These are phyloP conservation scores for Gambusia yucatana DNA, from an alignment of 2,797 vertebrate species.

Conservation along the genomic window DNA sequence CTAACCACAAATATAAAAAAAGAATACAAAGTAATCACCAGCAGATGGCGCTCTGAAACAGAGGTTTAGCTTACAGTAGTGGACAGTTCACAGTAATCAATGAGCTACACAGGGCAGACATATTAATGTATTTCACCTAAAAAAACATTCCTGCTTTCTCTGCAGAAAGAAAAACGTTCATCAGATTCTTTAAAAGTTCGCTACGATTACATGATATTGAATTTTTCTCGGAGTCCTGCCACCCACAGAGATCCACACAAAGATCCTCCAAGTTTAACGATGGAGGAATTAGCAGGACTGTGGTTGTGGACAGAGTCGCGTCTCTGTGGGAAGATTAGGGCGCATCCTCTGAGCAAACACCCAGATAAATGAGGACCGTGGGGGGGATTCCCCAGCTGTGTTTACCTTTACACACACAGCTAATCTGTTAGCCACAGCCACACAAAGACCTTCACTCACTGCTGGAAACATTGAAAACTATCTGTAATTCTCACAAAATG, in stretches of 20 bases:
- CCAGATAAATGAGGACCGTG: slow-evolving; percentile 59
- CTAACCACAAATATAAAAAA: neutral
- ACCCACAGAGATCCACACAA: slow-evolving; percentile 57
- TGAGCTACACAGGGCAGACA: neutral
- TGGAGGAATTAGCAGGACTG: slow-evolving; percentile 58
- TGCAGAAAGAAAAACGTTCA: neutral
- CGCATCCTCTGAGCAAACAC: slow-evolving; percentile 81
- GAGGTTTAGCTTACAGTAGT: neutral
- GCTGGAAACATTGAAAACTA: slow-evolving; percentile 1
- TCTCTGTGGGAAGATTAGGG: slow-evolving; percentile 72
- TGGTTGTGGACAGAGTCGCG: slow-evolving; percentile 55
- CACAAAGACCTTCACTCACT: slow-evolving; percentile 9
- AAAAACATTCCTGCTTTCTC: neutral
- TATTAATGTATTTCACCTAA: neutral
- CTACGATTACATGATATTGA: slow-evolving; percentile 17
- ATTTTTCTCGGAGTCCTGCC: slow-evolving; percentile 39
- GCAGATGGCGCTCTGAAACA: slow-evolving; percentile 45
- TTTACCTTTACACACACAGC: slow-evolving; percentile 64
- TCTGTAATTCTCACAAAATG: neutral
- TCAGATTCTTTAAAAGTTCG: slow-evolving; percentile 3
- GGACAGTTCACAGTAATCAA: neutral
- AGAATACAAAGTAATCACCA: slow-evolving; percentile 5
- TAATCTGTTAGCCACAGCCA: slow-evolving; percentile 10
- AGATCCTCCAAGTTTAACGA: slow-evolving; percentile 56
- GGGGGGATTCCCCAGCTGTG: slow-evolving; percentile 76